phyloP scores from a whole-genome alignment of 1,140 invertebrate genomes.

The Gryon sp. region DNA sequence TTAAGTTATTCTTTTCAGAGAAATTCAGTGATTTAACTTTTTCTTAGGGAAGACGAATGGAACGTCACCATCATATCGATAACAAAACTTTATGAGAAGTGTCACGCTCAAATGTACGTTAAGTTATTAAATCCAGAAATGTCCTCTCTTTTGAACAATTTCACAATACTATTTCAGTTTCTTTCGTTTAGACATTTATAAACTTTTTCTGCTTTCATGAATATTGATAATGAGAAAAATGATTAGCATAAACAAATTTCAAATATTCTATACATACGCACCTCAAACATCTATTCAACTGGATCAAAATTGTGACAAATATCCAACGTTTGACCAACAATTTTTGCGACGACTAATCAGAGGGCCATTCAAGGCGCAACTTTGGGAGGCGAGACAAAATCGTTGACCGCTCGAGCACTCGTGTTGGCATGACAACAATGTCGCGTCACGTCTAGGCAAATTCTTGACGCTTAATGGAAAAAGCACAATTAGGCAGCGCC shows the following conservation, averaged over 20 bases:
- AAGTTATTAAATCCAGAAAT: no score
- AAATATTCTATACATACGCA: not conserved
- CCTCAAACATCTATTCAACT: constrained; percentile 12
- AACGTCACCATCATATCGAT: no score
- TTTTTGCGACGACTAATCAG: constrained; percentile 32
- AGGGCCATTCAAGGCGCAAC: constrained; percentile 32
- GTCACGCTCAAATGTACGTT: no score
- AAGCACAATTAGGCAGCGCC: constrained; percentile 36
- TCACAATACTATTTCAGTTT: no score
- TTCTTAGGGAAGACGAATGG: no score
- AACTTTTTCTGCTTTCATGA: no score
- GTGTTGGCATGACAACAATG: constrained; percentile 45
- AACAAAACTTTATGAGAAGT: no score
- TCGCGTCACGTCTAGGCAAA: constrained; percentile 33
- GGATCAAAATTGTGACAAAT: constrained; percentile 14
- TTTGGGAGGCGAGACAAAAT: constrained; percentile 38
- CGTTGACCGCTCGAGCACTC: constrained; percentile 42
- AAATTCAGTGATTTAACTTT: no score
- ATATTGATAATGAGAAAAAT: no score
- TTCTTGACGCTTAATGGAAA: constrained; percentile 30
- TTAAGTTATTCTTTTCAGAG: no score
- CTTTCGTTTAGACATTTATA: no score
- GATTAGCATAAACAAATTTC: not conserved
- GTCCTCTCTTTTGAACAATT: no score
- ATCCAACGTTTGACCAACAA: constrained; percentile 16